A percentile compares a stretch with the other conserved stretches of the same genome.
These are phyloP conservation scores for Conops quadrifasciatus DNA, from an alignment of 2,888 invertebrate genomes.

Conservation along the genomic window DNA sequence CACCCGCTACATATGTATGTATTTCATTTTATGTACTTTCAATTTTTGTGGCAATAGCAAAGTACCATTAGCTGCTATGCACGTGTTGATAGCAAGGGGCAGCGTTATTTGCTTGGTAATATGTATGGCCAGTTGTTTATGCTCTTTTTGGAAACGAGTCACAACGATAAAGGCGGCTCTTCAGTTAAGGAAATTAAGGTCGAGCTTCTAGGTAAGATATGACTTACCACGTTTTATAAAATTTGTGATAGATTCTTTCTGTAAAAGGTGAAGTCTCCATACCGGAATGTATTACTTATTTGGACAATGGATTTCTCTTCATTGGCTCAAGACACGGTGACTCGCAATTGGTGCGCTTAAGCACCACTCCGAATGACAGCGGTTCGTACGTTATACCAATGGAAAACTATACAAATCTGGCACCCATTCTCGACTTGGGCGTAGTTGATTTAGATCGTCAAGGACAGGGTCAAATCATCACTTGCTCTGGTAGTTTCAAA, in stretches of 20 bases:
- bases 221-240: not conserved
- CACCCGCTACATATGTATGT: not conserved
- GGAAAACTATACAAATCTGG: conserved; percentile 97
- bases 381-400: conserved; percentile 92
- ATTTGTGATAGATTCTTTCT: not conserved
- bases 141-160: conserved; percentile 89
- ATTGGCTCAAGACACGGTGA: conserved; percentile 97
- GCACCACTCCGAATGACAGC: conserved; percentile 82
- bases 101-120: conserved; percentile 91
- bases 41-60: conserved; percentile 68
- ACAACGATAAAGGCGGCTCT: conserved; percentile 77
- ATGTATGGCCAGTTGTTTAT: conserved; percentile 95
- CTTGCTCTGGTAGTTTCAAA: conserved; percentile 96
- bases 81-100: conserved; percentile 89
- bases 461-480: conserved; percentile 97
- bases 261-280: conserved; percentile 83
- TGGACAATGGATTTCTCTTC: conserved; percentile 98
- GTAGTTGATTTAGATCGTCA: conserved; percentile 96
- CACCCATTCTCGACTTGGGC: conserved; percentile 97
- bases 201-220: conserved; percentile 77
- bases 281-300: conserved; percentile 96
- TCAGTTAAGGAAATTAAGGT: conserved; percentile 92
- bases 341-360: conserved; percentile 91
- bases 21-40: not conserved
- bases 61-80: conserved; percentile 95